Conservation (phyloP, 2,113 vertebrate species). For the Sinocyclocheilus grahami region DNA sequence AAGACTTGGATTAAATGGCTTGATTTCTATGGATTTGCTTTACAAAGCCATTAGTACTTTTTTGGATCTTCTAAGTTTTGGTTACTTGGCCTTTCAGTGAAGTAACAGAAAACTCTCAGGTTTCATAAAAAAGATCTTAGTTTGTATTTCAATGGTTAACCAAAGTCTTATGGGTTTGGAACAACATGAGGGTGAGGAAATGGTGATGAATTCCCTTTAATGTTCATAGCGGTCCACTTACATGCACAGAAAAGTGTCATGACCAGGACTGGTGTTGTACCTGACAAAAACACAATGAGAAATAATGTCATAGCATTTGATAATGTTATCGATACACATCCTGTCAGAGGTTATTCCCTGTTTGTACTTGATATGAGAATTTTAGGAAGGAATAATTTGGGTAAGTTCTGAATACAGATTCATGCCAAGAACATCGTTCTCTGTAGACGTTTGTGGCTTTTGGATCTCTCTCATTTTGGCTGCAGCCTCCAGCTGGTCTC, state of each 20-base stretch:
- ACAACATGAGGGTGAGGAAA: not conserved
- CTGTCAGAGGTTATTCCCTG: not conserved
- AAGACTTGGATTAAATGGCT: not conserved
- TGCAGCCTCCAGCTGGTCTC: conserved; percentile 28
- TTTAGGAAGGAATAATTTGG: not conserved
- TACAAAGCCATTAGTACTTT: not conserved
- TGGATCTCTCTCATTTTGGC: conserved; percentile 20
- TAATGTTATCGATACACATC: not conserved
- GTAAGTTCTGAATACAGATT: not conserved
- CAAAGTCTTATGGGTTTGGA: not conserved
- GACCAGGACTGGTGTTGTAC: not conserved
- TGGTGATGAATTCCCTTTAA: not conserved
- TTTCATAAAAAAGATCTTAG: not conserved
- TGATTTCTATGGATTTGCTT: not conserved
- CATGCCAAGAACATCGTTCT: not conserved
- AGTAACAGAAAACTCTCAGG: not conserved
- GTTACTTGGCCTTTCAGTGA: not conserved
- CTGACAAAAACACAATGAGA: not conserved
- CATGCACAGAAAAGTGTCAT: not conserved
- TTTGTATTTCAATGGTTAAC: not conserved
- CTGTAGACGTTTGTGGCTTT: conserved; percentile 19
- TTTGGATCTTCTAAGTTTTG: not conserved
- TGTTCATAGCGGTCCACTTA: not conserved
- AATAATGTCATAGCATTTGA: not conserved
- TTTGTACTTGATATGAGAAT: not conserved